Percentiles rank a stretch among this genome's conserved stretches.
These are phyloP conservation scores for Vombatus ursinus DNA, from an alignment of 2,113 vertebrate genomes.

Conservation along the genomic window DNA sequence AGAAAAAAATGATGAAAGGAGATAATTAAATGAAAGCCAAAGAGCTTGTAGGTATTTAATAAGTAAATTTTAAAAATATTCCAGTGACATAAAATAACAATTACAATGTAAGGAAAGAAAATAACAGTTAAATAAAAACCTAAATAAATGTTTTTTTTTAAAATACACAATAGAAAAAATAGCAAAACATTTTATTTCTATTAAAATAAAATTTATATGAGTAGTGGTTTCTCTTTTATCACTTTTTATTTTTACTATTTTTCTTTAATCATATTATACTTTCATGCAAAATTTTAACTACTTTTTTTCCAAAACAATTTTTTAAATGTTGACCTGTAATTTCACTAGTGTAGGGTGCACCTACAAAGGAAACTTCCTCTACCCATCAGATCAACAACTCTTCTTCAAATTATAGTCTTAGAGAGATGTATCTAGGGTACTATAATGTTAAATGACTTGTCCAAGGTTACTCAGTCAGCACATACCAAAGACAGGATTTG, in stretches of 20 bases:
- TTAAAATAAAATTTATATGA: slow-evolving; percentile 10
- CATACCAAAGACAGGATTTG: background rate
- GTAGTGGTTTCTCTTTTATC: background rate
- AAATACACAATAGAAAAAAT: background rate
- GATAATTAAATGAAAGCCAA: background rate
- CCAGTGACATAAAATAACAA: slow-evolving; percentile 4
- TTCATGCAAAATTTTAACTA: slow-evolving; percentile 22
- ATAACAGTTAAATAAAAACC: slow-evolving; percentile 19
- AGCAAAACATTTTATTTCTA: slow-evolving; percentile 1
- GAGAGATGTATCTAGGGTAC: background rate
- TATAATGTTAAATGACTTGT: background rate
- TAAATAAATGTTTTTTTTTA: background rate
- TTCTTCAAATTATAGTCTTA: background rate
- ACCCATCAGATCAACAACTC: background rate
- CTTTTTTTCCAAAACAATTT: background rate
- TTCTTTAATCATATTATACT: slow-evolving; percentile 40
- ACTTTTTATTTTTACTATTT: background rate
- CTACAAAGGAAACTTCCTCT: background rate
- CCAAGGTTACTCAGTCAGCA: background rate
- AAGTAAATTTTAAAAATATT: slow-evolving; percentile 15
- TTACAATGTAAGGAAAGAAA: slow-evolving; percentile 31
- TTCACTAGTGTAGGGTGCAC: background rate
- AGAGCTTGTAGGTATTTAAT: slow-evolving; percentile 18
- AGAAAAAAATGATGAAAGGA: background rate
- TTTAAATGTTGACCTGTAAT: background rate